Evolutionary conservation across 2,888 invertebrate species (phyloP), one percentile per base, ranked within the genome.

Genomic region (Biston stratarius): DNA sequence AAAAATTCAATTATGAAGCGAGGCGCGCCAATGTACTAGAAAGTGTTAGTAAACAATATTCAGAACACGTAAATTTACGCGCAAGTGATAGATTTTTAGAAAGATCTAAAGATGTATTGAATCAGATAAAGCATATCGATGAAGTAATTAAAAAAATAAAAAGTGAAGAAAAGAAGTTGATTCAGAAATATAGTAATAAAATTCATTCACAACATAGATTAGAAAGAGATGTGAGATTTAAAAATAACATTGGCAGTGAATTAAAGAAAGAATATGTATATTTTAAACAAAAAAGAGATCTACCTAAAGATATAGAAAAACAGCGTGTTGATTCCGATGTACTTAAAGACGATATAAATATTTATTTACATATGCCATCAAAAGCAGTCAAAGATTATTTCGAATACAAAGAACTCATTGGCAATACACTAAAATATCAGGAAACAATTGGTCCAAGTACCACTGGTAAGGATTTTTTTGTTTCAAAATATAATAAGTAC

Each of bases 141-240:
- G 49, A 49, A 33, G 49, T 49, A 3, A 33, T 0, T 34, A 49
- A 49, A 49, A 49, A 0, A 34, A 33, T 34, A 1, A 49, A 33
- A 49, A 47, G 8, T 47, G 49, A 12, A 12, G 33, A 34, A 11
- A 6, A 49, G 33, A 33, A 34, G 12, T 12, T 12, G 12, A 7
- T 6, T 33, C 33, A 33, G 6, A 49, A 33, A 49, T 33, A 49
- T 49, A 34, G 12, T 12, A 12, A 15, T 9, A 14, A 9, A 14
- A 15, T 11, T 33, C 33, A 33, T 5, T 34, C 12, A 33, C 33
- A 49, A 12, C 33, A 49, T 34, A 49, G 33, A 7, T 6, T 49
- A 49, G 49, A 49, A 49, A 49, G 7, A 49, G 49, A 49, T 49
- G 33, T 34, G 6, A 49, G 49, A 34, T 12, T 33, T 12, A 49